These are phyloP conservation scores for Halcyon chelicuti DNA, from an alignment of 2,797 vertebrate genomes.

Conservation along the genomic window DNA sequence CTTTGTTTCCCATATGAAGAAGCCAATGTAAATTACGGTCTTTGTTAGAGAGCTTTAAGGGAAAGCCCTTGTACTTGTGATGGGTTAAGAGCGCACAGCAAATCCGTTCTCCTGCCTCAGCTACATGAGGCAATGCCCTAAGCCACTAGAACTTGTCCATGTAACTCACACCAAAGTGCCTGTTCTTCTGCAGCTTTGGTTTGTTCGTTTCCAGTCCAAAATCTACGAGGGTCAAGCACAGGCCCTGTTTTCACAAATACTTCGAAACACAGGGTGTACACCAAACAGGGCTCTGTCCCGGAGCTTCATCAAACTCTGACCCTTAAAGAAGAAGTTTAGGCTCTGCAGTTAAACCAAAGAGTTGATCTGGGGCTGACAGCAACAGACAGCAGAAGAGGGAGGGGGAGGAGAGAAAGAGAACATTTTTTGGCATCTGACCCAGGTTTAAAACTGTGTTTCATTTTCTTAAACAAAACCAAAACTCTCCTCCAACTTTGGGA, in stretches of 20 bases:
- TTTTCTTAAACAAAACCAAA: constrained; percentile 55
- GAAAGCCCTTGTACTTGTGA: neutral
- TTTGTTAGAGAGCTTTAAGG: neutral
- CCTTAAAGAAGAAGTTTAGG: neutral
- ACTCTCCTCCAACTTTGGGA: constrained; percentile 40
- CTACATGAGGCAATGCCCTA: neutral
- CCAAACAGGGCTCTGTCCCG: neutral
- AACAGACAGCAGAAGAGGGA: neutral
- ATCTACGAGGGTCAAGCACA: neutral
- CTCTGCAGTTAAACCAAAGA: neutral
- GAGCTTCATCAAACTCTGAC: neutral
- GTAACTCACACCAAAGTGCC: neutral
- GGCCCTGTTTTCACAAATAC: neutral
- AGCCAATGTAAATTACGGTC: neutral
- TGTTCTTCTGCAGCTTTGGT: neutral
- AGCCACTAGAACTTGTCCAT: neutral
- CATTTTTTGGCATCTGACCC: constrained; percentile 11
- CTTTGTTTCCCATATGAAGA: neutral
- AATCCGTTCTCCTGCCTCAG: neutral
- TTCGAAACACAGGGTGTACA: neutral
- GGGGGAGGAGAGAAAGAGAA: neutral
- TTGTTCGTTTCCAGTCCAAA: neutral
- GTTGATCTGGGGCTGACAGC: neutral
- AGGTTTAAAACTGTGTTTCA: constrained; percentile 44
- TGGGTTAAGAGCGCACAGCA: neutral